These are phyloP conservation scores for Zingel zingel DNA, from an alignment of 2,113 vertebrate species.

Conservation along the genomic window DNA sequence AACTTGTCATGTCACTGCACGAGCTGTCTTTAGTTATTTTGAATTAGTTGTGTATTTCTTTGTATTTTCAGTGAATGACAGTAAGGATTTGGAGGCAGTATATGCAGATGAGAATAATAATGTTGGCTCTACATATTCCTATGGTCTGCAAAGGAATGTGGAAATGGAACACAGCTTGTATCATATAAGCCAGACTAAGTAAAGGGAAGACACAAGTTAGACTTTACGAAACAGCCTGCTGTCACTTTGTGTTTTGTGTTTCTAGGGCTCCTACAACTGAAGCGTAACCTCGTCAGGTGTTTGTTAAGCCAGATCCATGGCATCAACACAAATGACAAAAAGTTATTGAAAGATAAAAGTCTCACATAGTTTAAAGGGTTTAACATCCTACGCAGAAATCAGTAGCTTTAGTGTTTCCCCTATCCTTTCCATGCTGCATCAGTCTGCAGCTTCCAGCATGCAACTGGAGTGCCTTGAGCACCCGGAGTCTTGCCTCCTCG, in stretches of 20 bases:
- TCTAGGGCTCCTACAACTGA: neutral
- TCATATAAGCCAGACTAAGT: neutral
- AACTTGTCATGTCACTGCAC: neutral
- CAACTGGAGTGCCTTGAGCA: conserved; percentile 56
- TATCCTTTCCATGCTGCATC: conserved; percentile 24
- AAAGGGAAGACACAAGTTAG: neutral
- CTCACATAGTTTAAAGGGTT: neutral
- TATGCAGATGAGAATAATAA: neutral
- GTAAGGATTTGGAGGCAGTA: neutral
- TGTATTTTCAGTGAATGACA: neutral
- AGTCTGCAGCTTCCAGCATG: conserved; percentile 49
- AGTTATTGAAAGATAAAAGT: conserved; percentile 10
- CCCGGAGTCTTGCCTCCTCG: conserved; percentile 67
- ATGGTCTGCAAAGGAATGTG: neutral
- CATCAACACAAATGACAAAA: conserved; percentile 3
- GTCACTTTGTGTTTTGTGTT: conserved; percentile 17
- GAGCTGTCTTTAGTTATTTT: neutral
- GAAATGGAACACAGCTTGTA: neutral
- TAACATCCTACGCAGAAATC: neutral
- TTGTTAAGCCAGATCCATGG: neutral
- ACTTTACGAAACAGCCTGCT: neutral
- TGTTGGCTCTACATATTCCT: neutral
- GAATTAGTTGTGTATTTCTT: neutral
- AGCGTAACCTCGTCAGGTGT: neutral
- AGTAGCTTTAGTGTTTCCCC: neutral